These are phyloP conservation scores for Liparis tanakae DNA, from an alignment of 2,797 vertebrate genomes.

Conservation along the genomic window DNA sequence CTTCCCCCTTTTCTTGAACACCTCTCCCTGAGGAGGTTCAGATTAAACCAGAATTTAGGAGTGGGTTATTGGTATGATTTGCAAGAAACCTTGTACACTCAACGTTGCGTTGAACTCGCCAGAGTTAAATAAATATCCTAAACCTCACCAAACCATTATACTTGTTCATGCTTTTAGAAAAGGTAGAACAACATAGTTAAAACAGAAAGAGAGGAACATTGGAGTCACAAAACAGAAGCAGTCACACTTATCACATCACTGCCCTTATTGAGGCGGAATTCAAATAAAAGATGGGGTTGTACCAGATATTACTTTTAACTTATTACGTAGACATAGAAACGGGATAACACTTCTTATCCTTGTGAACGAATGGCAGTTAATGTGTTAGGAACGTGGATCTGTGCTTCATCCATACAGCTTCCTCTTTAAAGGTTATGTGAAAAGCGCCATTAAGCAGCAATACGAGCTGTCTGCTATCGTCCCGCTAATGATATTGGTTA, in stretches of 20 bases:
- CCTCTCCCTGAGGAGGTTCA: slow-evolving; percentile 12
- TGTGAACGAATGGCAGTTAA: slow-evolving; percentile 3
- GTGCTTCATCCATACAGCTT: background rate
- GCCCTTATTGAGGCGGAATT: background rate
- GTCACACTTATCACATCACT: background rate
- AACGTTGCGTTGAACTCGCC: slow-evolving; percentile 19
- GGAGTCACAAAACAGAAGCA: slow-evolving; percentile 17
- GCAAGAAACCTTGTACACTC: slow-evolving; percentile 5
- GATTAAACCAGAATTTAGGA: slow-evolving; percentile 17
- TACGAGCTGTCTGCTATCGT: slow-evolving; percentile 19
- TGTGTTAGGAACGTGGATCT: background rate
- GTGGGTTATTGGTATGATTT: slow-evolving; percentile 16
- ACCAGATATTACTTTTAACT: background rate
- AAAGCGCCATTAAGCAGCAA: slow-evolving; percentile 23
- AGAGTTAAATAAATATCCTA: slow-evolving; percentile 1
- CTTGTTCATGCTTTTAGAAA: slow-evolving; percentile 13
- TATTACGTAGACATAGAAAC: background rate
- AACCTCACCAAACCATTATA: slow-evolving; percentile 31
- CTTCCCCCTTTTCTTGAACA: slow-evolving; percentile 37
- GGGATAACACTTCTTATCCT: background rate
- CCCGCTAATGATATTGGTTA: slow-evolving; percentile 39
- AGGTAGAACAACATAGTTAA: slow-evolving; percentile 28
- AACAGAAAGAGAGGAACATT: slow-evolving; percentile 25
- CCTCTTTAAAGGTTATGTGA: slow-evolving; percentile 17
- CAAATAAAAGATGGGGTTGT: background rate